phyloP scores from a whole-genome alignment of 2,797 vertebrate species.

The Cyprinodon diabolis region DNA sequence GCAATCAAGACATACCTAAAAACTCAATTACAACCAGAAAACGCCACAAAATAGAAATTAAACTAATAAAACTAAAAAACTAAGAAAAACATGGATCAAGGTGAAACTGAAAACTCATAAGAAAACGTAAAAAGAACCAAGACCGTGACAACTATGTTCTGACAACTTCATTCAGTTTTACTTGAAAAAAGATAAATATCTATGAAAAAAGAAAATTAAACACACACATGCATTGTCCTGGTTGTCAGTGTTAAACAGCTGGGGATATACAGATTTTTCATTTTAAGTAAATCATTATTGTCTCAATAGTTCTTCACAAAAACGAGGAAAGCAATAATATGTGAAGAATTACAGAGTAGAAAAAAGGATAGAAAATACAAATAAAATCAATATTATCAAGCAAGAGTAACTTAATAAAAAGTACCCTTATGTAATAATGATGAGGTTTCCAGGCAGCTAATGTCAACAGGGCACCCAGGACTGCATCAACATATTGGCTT shows the following conservation, averaged over 20 bases:
- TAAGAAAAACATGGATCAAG: too few relatives aligned
- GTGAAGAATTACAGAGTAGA: background rate
- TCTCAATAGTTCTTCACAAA: background rate
- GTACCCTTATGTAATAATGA: slow-evolving; percentile 3
- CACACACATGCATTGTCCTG: background rate
- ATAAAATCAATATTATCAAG: slow-evolving; percentile 7
- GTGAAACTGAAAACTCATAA: too few relatives aligned
- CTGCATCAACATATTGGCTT: slow-evolving; percentile 1
- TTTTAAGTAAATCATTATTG: background rate
- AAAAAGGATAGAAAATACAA: background rate
- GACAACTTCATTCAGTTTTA: background rate
- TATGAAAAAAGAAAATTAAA: background rate
- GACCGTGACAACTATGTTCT: background rate
- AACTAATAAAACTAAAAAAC: too few relatives aligned
- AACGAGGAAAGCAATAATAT: background rate
- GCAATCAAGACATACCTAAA: too few relatives aligned
- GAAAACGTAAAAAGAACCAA: too few relatives aligned
- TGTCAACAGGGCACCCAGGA: slow-evolving; percentile 2
- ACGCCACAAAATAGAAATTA: too few relatives aligned
- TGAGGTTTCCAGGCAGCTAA: background rate
- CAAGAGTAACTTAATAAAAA: slow-evolving; percentile 4
- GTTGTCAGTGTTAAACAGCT: background rate
- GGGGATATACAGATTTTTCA: background rate
- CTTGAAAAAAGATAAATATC: background rate
- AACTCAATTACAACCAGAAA: too few relatives aligned